Evolutionary conservation across 30 jellyfish, hydroid and myxozoan species (phyloP), one percentile per base, ranked within the genome.

Genomic region (Phacellophora camtschatica): DNA sequence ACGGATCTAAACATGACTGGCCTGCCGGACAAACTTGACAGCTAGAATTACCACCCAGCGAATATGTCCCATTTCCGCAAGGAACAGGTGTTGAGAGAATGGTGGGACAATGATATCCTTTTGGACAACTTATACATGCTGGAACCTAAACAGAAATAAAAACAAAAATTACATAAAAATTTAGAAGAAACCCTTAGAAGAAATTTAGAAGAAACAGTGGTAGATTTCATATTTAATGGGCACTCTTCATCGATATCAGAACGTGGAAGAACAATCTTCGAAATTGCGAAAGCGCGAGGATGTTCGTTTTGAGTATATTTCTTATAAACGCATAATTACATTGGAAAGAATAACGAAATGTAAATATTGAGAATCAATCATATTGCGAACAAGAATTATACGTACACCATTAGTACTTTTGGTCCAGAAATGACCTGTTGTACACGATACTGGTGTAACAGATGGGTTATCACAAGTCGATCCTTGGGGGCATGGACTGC

Each of bases 401-500:
- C 81, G 16, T 59, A 91, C 81, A 63, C 90, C 98, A 24, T 65
- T 73, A 51, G 73, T 77, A 28, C 95, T 82, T 30, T 83, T 84
- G 68, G 90, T 74, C 96, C 98, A 83, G 64, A 74, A 90, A 50
- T 71, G 77, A 9, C 98, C 98, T 32, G 82, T 35, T 3, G 86
- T 24, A 43, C 98, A 90, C 0, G 95, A 66, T 0, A 77, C 86
- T 5, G 98, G 98, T 0, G 81, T 2, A 5, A 37, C 50, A 8
- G 88, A 20, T 23, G 98, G 98, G 50, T 90, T 70, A 25, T 75
- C 62, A 67, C 98, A 90, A 0, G 96, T 90, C 27, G 82, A 84
- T 53, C 98, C 98, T 10, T 65, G 81, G 9, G 96, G 98, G 77
- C 98, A 90, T 24, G 98, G 96, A 15, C 76, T 36, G 77, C 98